Percentiles rank a stretch among this genome's conserved stretches.
Evolutionary conservation across 2,113 vertebrate genomes (phyloP).

Genomic region (Halichoerus grypus): DNA sequence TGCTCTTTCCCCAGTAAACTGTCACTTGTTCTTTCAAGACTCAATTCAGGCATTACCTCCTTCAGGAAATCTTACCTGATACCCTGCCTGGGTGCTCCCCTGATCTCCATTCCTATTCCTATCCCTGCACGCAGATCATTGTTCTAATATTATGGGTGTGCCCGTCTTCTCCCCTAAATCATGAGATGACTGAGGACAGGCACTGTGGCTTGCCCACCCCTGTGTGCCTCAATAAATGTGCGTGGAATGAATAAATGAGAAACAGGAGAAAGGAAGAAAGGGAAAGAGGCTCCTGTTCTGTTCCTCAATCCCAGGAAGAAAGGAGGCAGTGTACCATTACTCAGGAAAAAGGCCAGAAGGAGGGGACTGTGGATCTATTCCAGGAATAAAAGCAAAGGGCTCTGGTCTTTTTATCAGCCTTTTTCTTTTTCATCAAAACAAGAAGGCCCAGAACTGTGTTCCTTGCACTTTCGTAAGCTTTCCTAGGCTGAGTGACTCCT

Average conservation of each 20-base stretch:
- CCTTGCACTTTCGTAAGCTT: neutral
- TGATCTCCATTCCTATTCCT: neutral
- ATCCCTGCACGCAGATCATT: neutral
- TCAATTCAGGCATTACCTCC: neutral
- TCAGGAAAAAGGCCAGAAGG: neutral
- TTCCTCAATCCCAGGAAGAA: neutral
- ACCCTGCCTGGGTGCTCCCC: neutral
- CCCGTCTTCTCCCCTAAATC: neutral
- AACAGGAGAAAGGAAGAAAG: neutral
- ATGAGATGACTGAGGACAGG: neutral
- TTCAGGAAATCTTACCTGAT: neutral
- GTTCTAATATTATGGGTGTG: neutral
- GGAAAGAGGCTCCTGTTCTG: neutral
- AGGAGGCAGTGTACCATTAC: neutral
- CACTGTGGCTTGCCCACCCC: neutral
- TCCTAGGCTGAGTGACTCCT: neutral
- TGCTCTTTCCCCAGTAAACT: neutral
- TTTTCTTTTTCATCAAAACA: neutral
- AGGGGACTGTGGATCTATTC: neutral
- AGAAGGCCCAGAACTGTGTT: neutral
- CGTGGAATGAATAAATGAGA: neutral
- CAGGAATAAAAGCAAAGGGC: neutral
- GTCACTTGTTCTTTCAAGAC: neutral
- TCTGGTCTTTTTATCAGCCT: neutral
- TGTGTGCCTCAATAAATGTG: neutral